phyloP scores from a whole-genome alignment of 2,888 invertebrate species.

The Choristoneura rosaceana region DNA sequence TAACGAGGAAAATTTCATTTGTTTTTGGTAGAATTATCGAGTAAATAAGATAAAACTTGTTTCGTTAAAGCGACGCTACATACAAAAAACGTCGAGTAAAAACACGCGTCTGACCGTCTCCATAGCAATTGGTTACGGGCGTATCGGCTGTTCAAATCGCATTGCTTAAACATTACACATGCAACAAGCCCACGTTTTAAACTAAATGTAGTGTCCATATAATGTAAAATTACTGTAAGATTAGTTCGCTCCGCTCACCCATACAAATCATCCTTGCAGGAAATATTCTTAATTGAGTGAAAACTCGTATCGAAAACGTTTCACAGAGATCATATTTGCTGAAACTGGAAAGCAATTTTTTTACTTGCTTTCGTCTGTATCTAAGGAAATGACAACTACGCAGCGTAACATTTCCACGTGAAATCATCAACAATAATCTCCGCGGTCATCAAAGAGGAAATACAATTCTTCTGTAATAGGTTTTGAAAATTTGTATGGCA shows the following conservation, averaged over 20 bases:
- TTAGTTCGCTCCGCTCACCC: neutral
- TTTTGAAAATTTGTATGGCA: neutral
- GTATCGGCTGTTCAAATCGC: constrained; percentile 40
- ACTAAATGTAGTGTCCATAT: constrained; percentile 21
- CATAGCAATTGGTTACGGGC: constrained; percentile 36
- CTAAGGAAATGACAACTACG: too few relatives aligned
- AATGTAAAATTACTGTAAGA: constrained; percentile 36
- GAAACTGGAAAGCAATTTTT: too few relatives aligned
- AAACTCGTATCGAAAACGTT: too few relatives aligned
- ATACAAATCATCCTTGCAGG: neutral
- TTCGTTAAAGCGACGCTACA: neutral
- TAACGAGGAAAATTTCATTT: too few relatives aligned
- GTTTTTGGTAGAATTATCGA: too few relatives aligned
- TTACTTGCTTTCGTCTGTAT: too few relatives aligned
- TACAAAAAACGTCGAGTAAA: neutral
- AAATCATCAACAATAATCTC: too few relatives aligned
- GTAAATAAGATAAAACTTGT: neutral
- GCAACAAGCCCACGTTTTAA: constrained; percentile 32
- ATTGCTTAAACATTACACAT: constrained; percentile 29
- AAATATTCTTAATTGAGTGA: neutral
- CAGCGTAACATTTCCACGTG: too few relatives aligned
- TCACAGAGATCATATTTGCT: too few relatives aligned
- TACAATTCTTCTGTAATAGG: neutral
- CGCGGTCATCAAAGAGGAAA: too few relatives aligned
- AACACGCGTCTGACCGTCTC: constrained; percentile 35